Evolutionary conservation across 2,113 vertebrate genomes (phyloP), one percentile per base, ranked within the genome.

Genomic region (Pheucticus melanocephalus): DNA sequence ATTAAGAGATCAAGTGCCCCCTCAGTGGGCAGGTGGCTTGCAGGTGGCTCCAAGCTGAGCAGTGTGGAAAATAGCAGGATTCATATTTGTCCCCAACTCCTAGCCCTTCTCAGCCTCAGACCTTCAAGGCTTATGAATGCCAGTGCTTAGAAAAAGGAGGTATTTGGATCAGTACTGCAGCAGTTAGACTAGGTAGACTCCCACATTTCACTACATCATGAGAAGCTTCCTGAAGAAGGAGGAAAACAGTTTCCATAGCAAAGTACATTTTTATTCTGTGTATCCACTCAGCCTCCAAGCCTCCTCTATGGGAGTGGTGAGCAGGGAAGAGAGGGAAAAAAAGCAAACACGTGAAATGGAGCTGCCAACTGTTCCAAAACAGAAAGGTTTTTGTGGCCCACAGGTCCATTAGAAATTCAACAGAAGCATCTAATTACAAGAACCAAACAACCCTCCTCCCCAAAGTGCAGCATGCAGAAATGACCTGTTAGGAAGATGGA

Each of bases 351-450:
- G n/a, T 80, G 47, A 95, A 72, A 73, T 19, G n/a, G 88, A 94
- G 48, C 63, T 95, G 37, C 75, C 66, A 89, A 77, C 75, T 93
- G 28, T 88, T 94, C 70, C 69, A 80, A 77, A 88, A 92, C 3
- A 18, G 56, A 92, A 91, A 92, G 35, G 33, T 66, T 96, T 98
- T 83, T 92, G 80, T 2, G 19, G 92, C 92, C 57, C 69, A 73
- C 40, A 82, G 77, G 50, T 92, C 90, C 69, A 61, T 87, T 75
- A 96, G 84, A 87, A 95, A 97, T 92, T 94, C 90, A 96, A 78
- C 51, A 92, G 88, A 97, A 90, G 45, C 72, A 96, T 68, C 92
- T 96, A 97, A 97, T 97, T 97, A 94, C 45, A 63, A 92, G 90
- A 97, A 90, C 42, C 45, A 86, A 88, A 64, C 65, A 61, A 83